phyloP scores from a whole-genome alignment of 2,888 invertebrate genomes.

The Linhomoeus sp. region DNA sequence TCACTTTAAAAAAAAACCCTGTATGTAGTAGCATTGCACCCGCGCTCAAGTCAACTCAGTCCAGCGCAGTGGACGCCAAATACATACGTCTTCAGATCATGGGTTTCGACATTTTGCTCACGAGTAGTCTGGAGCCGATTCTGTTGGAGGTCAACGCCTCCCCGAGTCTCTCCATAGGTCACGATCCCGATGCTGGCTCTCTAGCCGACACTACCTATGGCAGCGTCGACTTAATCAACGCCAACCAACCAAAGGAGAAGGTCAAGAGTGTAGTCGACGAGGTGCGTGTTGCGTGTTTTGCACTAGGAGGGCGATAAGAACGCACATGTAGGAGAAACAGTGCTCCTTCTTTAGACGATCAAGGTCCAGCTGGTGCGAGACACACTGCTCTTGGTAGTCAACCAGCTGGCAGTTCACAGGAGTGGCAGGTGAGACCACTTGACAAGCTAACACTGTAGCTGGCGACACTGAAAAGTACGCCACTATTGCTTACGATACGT shows the following conservation, averaged over 20 bases:
- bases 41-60: no score
- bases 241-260: not conserved
- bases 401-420: constrained; percentile 10
- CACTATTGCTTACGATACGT: no score
- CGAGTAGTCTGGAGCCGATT: constrained; percentile 30
- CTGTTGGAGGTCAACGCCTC: constrained; percentile 35
- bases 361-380: constrained; percentile 34
- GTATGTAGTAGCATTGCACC: no score
- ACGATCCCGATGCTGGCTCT: no score
- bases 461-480: no score
- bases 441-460: no score
- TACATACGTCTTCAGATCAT: constrained; percentile 34
- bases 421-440: no score
- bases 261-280: constrained; percentile 6
- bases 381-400: constrained; percentile 29
- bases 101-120: constrained; percentile 34
- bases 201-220: no score
- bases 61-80: no score
- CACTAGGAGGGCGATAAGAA: no score
- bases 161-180: constrained; percentile 33
- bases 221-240: no score
- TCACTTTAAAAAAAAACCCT: no score
- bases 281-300: not conserved
- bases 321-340: constrained; percentile 10
- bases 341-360: constrained; percentile 28